Evolutionary conservation across 2,113 vertebrate species (phyloP).

Genomic region (Urocolius indicus): DNA sequence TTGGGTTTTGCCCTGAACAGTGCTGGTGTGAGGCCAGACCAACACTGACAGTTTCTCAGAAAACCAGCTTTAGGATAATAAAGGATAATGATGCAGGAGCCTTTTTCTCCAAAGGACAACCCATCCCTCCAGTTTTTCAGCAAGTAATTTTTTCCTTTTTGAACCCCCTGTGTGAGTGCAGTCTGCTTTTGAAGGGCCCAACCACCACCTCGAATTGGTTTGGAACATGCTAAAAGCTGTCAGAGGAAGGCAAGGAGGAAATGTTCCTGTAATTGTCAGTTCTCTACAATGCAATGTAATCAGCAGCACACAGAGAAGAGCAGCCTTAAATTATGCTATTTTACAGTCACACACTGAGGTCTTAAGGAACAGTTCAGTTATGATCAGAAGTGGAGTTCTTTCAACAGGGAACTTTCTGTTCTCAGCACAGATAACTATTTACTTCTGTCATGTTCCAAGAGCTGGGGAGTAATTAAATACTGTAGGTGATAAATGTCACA

Average conservation of each 20-base stretch:
- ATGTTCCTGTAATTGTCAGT: background rate
- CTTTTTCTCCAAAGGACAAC: background rate
- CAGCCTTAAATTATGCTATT: background rate
- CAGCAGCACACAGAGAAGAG: background rate
- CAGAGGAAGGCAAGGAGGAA: background rate
- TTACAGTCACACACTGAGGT: background rate
- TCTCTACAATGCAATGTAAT: background rate
- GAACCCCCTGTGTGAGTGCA: background rate
- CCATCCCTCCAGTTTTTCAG: background rate
- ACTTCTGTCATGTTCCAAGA: background rate
- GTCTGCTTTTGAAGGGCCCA: background rate
- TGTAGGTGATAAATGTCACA: background rate
- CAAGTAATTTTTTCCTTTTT: background rate
- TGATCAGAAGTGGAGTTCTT: background rate
- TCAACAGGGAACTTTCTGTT: background rate
- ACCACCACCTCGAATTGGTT: background rate
- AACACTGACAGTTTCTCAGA: background rate
- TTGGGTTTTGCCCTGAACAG: background rate
- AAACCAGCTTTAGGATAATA: background rate
- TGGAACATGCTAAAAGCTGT: background rate
- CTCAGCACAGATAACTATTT: background rate
- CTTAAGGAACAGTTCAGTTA: background rate
- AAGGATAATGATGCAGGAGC: background rate
- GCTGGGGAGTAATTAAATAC: background rate
- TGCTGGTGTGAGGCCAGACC: background rate